Conservation (phyloP, 2,888 invertebrate genomes). For the Spodoptera exigua region DNA sequence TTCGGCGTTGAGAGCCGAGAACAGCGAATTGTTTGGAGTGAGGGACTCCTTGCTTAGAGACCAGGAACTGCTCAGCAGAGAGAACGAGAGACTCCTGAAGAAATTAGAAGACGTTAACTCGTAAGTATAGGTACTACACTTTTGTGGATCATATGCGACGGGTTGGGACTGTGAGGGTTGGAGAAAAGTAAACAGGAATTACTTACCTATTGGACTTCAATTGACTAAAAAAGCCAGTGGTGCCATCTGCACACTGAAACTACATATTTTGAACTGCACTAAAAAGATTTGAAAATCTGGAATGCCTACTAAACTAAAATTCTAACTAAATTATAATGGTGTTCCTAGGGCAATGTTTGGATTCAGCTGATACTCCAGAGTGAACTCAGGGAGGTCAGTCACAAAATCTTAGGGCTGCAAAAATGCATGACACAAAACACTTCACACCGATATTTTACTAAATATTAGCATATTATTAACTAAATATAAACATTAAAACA, state of each 20-base stretch:
- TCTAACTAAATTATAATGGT: constrained; percentile 48
- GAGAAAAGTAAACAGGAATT: too few species aligned
- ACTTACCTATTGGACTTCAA: neutral
- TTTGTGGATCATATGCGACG: neutral
- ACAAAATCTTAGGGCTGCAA: constrained; percentile 18
- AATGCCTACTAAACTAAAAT: neutral
- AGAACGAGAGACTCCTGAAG: constrained; percentile 96
- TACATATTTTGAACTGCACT: too few species aligned
- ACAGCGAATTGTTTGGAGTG: constrained; percentile 94
- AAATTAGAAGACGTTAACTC: constrained; percentile 96
- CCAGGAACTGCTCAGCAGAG: constrained; percentile 96
- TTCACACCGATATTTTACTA: constrained; percentile 32
- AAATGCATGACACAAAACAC: constrained; percentile 55
- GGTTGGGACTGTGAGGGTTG: too few species aligned
- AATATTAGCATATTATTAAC: neutral
- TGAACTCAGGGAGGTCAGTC: constrained; percentile 62
- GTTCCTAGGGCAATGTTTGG: constrained; percentile 82
- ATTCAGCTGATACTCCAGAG: constrained; percentile 74
- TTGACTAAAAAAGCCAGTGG: neutral
- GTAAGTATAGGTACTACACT: constrained; percentile 89
- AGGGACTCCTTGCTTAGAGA: constrained; percentile 95
- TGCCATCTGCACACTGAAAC: too few species aligned
- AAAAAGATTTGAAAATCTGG: neutral
- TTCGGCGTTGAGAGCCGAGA: constrained; percentile 94
- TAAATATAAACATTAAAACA: constrained; percentile 1